A percentile compares a stretch with the other conserved stretches of the same genome.
phyloP scores from a whole-genome alignment of 2,888 invertebrate genomes.

The Cheilosia soror region DNA sequence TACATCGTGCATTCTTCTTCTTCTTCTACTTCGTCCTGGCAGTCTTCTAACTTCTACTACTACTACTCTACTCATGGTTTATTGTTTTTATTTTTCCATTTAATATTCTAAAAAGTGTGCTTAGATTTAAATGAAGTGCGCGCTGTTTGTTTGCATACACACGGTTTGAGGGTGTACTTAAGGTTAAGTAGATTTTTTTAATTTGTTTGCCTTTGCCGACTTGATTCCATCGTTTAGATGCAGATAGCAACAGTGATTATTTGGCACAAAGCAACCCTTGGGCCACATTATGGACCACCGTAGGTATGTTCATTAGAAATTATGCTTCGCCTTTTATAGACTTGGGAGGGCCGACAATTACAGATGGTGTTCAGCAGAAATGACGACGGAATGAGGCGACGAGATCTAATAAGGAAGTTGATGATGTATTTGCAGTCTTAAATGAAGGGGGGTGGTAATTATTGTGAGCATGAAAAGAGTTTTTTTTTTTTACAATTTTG shows the following conservation, averaged over 20 bases:
- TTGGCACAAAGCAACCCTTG: background rate
- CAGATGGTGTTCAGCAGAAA: no score
- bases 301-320: background rate
- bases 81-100: slow-evolving; percentile 38
- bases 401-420: no score
- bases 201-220: slow-evolving; percentile 2
- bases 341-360: no score
- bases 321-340: background rate
- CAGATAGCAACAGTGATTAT: background rate
- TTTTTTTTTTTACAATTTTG: no score
- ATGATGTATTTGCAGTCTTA: no score
- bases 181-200: slow-evolving; percentile 15
- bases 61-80: slow-evolving; percentile 13
- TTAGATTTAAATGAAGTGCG: slow-evolving; percentile 57
- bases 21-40: slow-evolving; percentile 2
- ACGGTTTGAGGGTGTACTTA: slow-evolving; percentile 27
- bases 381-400: no score
- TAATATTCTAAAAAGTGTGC: slow-evolving; percentile 58
- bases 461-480: no score
- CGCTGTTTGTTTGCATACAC: slow-evolving; percentile 17
- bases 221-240: background rate
- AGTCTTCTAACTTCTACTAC: slow-evolving; percentile 5
- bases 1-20: slow-evolving; percentile 8
- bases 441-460: no score
- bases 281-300: background rate